A percentile compares a stretch with the other conserved stretches of the same genome.
phyloP scores from a whole-genome alignment of 2,888 invertebrate species.

The Nomada ruficornis region DNA sequence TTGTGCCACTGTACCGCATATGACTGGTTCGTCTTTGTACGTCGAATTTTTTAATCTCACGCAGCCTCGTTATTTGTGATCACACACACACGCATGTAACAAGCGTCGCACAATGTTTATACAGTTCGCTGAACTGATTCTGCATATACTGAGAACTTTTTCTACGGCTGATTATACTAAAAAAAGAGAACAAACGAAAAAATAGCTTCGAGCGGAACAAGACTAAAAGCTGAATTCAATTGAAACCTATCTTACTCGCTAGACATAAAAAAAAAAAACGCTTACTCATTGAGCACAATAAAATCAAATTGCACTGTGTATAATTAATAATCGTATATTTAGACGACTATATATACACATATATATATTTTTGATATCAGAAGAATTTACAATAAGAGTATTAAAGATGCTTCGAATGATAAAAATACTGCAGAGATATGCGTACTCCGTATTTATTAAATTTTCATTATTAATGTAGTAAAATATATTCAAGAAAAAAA shows the following conservation, averaged over 20 bases:
- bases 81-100: background rate
- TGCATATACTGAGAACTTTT: constrained; percentile 23
- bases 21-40: constrained; percentile 13
- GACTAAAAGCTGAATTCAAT: background rate
- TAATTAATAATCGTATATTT: constrained; percentile 16
- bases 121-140: constrained; percentile 13
- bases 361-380: constrained; percentile 53
- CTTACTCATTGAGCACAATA: constrained; percentile 8
- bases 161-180: constrained; percentile 34
- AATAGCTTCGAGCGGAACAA: background rate
- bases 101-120: constrained; percentile 20
- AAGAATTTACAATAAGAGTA: constrained; percentile 52
- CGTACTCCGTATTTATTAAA: constrained; percentile 66
- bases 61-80: constrained; percentile 24
- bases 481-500: constrained; percentile 62
- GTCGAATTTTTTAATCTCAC: constrained; percentile 1
- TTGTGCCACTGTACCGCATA: constrained; percentile 29
- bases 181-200: background rate
- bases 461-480: constrained; percentile 57
- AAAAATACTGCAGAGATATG: constrained; percentile 57
- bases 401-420: constrained; percentile 49
- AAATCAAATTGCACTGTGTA: constrained; percentile 5
- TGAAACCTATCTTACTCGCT: background rate
- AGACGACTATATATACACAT: constrained; percentile 34
- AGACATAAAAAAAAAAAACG: background rate